A percentile compares a stretch with the other conserved stretches of the same genome.
phyloP scores from a whole-genome alignment of 2,113 vertebrate species.

The Hypocryptadius cinnamomeus region DNA sequence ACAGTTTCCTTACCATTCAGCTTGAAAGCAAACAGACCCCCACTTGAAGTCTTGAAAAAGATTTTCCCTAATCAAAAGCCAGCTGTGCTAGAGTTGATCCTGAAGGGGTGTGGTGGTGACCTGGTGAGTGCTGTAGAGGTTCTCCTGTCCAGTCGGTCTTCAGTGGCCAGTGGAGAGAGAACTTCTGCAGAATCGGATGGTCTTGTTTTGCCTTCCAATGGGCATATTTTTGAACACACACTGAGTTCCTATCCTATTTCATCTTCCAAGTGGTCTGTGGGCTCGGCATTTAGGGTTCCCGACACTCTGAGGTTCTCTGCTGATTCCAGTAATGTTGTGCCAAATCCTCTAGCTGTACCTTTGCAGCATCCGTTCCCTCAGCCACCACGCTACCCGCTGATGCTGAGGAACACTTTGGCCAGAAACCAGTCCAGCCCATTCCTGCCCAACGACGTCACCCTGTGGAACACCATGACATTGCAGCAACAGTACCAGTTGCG shows the following conservation, averaged over 20 bases:
- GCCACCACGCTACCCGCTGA: slow-evolving; percentile 87
- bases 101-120: slow-evolving; percentile 92
- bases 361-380: slow-evolving; percentile 92
- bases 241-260: slow-evolving; percentile 87
- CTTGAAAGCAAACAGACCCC: slow-evolving; percentile 89
- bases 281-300: slow-evolving; percentile 93
- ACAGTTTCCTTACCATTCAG: slow-evolving; percentile 87
- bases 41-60: slow-evolving; percentile 91
- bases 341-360: slow-evolving; percentile 80
- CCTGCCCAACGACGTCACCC: slow-evolving; percentile 87
- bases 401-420: slow-evolving; percentile 89
- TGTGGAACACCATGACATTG: slow-evolving; percentile 97
- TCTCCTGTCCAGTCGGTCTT: slow-evolving; percentile 86
- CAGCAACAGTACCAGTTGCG: slow-evolving; percentile 98
- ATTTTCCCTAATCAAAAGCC: slow-evolving; percentile 96
- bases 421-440: slow-evolving; percentile 85
- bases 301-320: slow-evolving; percentile 87
- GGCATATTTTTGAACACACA: slow-evolving; percentile 88
- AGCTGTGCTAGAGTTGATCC: slow-evolving; percentile 90
- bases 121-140: slow-evolving; percentile 95
- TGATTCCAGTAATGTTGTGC: slow-evolving; percentile 77
- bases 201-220: slow-evolving; percentile 80
- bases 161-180: slow-evolving; percentile 65
- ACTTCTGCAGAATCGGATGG: slow-evolving; percentile 73
- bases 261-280: slow-evolving; percentile 94